A percentile compares a stretch with the other conserved stretches of the same genome.
phyloP scores from a whole-genome alignment of 2,113 vertebrate species.

The Alethe diademata region DNA sequence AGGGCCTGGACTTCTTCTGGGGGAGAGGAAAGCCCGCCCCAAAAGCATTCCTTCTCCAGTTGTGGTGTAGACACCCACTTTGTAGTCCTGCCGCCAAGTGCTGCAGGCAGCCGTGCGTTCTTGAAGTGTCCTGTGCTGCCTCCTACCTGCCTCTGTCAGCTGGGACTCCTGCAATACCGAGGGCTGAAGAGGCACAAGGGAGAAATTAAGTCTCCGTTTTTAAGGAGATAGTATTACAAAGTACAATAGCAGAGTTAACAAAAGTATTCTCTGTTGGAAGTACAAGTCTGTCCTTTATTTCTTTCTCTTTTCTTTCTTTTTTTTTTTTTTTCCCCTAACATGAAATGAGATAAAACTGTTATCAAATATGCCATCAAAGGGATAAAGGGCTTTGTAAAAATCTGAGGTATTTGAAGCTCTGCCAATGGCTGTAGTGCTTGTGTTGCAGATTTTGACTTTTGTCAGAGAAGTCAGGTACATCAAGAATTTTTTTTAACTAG shows the following conservation, averaged over 20 bases:
- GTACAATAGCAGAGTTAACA: slow-evolving; percentile 55
- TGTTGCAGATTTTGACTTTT: slow-evolving; percentile 55
- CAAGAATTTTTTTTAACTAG: background rate
- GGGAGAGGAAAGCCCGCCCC: background rate
- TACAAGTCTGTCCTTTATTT: slow-evolving; percentile 16
- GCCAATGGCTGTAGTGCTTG: slow-evolving; percentile 30
- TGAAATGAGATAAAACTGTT: slow-evolving; percentile 69
- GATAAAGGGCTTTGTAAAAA: slow-evolving; percentile 65
- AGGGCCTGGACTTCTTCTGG: background rate
- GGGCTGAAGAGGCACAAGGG: background rate
- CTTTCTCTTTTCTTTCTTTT: background rate
- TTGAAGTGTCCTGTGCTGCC: slow-evolving; percentile 72
- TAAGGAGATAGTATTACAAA: slow-evolving; percentile 42
- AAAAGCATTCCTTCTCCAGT: background rate
- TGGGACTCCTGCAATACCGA: background rate
- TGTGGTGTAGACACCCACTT: background rate
- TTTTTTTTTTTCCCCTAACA: background rate
- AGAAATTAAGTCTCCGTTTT: background rate
- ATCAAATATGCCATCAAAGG: slow-evolving; percentile 72
- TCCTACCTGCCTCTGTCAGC: slow-evolving; percentile 64
- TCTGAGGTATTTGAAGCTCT: slow-evolving; percentile 59
- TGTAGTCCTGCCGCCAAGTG: background rate
- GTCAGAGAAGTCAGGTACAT: slow-evolving; percentile 43
- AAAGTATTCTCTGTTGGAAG: slow-evolving; percentile 61
- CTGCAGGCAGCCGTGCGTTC: slow-evolving; percentile 53